These are phyloP conservation scores for Nothoprocta perdicaria DNA, from an alignment of 2,113 vertebrate genomes.

Conservation along the genomic window DNA sequence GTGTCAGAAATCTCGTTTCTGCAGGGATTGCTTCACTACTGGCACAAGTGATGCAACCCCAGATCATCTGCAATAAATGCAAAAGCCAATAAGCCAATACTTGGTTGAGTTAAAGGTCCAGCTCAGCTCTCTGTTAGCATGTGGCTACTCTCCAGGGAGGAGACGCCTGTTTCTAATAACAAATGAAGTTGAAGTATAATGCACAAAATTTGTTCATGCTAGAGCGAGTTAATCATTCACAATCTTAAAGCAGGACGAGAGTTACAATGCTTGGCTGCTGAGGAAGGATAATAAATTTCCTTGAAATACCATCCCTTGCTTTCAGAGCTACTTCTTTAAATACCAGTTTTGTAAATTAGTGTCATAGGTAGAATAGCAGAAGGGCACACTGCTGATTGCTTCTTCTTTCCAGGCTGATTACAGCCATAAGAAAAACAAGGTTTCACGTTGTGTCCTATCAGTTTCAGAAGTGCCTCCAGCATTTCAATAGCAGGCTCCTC, in stretches of 20 bases:
- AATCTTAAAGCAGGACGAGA: neutral
- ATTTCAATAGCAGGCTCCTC: neutral
- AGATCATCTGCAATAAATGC: neutral
- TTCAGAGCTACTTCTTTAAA: conserved; percentile 10
- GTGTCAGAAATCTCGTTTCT: neutral
- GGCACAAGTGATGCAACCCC: neutral
- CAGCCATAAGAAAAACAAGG: neutral
- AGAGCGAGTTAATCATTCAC: conserved; percentile 33
- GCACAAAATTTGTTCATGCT: neutral
- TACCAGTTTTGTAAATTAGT: neutral
- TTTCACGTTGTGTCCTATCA: neutral
- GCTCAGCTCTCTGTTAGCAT: neutral
- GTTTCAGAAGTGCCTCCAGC: neutral
- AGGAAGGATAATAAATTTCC: conserved; percentile 20
- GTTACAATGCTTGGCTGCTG: neutral
- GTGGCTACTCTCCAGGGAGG: neutral
- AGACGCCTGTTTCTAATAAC: neutral
- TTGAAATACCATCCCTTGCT: neutral
- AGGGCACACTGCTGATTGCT: neutral
- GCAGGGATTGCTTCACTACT: rapidly evolving
- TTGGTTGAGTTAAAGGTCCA: rapidly evolving
- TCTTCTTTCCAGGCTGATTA: neutral
- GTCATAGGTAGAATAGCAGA: neutral
- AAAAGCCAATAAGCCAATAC: neutral
- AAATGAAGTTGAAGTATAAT: neutral